phyloP scores from a whole-genome alignment of 2,888 invertebrate species.

The Opisthograptis luteolata region DNA sequence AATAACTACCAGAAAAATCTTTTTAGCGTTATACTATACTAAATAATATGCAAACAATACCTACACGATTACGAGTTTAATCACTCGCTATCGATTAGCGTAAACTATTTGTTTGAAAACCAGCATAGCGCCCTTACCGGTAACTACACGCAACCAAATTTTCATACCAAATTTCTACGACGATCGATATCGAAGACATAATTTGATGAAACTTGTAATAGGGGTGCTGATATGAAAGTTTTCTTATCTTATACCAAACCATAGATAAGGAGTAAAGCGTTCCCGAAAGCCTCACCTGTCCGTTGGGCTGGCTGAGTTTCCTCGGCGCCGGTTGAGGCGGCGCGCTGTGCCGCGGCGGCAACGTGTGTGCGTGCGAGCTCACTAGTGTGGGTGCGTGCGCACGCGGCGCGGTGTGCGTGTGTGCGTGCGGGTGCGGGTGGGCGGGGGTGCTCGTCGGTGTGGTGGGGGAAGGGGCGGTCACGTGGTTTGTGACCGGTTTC shows the following conservation, averaged over 20 bases:
- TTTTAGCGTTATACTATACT: too few species aligned
- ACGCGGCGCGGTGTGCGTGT: slow-evolving; percentile 12
- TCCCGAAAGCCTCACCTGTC: slow-evolving; percentile 63
- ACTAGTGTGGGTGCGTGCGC: slow-evolving; percentile 30
- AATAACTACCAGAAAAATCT: too few species aligned
- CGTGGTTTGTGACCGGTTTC: slow-evolving; percentile 58
- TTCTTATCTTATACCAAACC: not conserved
- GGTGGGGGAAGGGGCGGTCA: slow-evolving; percentile 44
- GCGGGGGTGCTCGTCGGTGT: slow-evolving; percentile 30
- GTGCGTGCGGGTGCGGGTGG: slow-evolving; percentile 11
- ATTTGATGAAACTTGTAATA: too few species aligned
- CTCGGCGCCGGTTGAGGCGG: slow-evolving; percentile 80
- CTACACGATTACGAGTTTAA: too few species aligned
- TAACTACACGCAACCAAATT: too few species aligned
- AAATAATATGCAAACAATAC: too few species aligned
- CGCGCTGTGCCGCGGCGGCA: slow-evolving; percentile 33
- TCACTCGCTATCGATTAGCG: too few species aligned
- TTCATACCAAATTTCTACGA: too few species aligned
- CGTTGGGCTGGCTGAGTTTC: slow-evolving; percentile 73
- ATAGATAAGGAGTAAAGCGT: slow-evolving; percentile 4
- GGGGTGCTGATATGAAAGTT: too few species aligned
- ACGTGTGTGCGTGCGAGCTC: slow-evolving; percentile 30
- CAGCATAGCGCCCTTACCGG: too few species aligned
- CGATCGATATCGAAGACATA: too few species aligned
- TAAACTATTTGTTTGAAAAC: too few species aligned